Evolutionary conservation across 2,888 invertebrate species (phyloP).

Genomic region (Brachylomia viminalis): DNA sequence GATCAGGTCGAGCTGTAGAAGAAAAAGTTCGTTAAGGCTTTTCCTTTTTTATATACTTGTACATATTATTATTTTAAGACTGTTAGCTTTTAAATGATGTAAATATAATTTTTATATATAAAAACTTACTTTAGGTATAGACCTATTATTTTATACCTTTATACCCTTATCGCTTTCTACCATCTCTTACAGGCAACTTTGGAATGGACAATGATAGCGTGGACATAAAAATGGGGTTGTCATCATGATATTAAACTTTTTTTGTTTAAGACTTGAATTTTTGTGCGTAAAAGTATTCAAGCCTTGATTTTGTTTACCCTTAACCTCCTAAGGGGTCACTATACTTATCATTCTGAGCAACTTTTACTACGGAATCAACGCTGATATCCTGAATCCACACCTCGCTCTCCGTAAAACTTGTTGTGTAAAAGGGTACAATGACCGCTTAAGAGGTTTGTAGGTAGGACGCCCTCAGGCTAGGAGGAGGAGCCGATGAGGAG

Average conservation of each 20-base stretch:
- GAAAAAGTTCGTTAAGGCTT: not conserved
- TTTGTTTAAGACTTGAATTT: not conserved
- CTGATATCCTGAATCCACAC: not conserved
- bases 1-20: slow-evolving; percentile 57
- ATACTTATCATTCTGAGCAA: not conserved
- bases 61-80: too few relatives aligned
- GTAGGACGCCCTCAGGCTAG: not conserved
- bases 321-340: not conserved
- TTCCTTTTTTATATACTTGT: too few relatives aligned
- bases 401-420: not conserved
- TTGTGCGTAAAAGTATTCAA: not conserved
- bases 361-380: not conserved
- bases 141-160: too few relatives aligned
- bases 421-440: not conserved
- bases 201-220: not conserved
- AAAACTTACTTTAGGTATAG: too few relatives aligned
- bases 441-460: not conserved
- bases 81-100: not conserved
- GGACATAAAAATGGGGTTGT: not conserved
- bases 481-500: too few relatives aligned
- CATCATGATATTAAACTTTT: not conserved
- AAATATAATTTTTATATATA: too few relatives aligned
- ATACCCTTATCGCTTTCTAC: not conserved
- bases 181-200: not conserved
- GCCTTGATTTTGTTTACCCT: not conserved